These are phyloP conservation scores for Venturia canescens DNA, from an alignment of 1,140 invertebrate species.

Conservation along the genomic window DNA sequence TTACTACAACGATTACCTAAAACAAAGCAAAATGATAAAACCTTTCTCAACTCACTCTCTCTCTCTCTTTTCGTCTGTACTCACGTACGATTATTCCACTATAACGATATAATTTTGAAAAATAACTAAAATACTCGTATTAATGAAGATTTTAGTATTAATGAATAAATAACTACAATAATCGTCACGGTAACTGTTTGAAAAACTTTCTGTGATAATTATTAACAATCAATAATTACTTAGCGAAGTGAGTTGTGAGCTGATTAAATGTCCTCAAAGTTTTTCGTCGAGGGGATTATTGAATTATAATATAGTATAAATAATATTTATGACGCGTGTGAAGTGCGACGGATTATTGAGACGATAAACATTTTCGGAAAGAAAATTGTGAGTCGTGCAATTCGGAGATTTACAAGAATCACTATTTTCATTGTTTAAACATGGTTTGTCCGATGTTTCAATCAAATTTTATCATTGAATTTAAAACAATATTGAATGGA, in stretches of 20 bases:
- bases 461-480: no score
- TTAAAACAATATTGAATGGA: background rate
- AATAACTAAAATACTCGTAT: conserved; percentile 34
- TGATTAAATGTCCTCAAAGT: background rate
- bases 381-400: background rate
- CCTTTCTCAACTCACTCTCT: background rate
- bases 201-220: conserved; percentile 78
- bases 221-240: conserved; percentile 76
- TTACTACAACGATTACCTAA: conserved; percentile 12
- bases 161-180: conserved; percentile 54
- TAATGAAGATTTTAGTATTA: conserved; percentile 49
- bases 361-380: background rate
- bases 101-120: conserved; percentile 35
- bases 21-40: background rate
- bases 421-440: background rate
- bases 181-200: conserved; percentile 73
- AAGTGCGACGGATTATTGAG: conserved; percentile 12
- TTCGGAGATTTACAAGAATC: no score
- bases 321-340: background rate
- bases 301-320: background rate
- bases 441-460: background rate
- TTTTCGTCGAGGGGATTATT: conserved; percentile 6
- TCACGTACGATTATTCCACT: background rate
- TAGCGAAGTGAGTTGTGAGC: background rate
- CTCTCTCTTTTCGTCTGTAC: background rate